Percentiles rank a stretch among this genome's conserved stretches.
phyloP scores from a whole-genome alignment of 2,113 vertebrate genomes.

The Burhinus oedicnemus region DNA sequence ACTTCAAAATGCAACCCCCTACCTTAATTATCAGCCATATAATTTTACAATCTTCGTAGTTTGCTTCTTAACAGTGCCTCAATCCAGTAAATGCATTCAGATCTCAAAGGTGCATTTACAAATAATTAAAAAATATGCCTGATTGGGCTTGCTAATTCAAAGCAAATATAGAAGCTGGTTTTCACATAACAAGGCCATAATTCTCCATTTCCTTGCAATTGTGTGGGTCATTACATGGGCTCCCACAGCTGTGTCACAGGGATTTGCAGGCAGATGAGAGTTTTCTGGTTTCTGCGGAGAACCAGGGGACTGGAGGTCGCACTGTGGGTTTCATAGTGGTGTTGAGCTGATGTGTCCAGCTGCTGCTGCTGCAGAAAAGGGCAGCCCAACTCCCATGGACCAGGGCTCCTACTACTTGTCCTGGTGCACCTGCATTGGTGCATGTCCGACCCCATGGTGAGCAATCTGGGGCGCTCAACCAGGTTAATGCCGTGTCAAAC shows the following conservation, averaged over 20 bases:
- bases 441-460: fast-evolving
- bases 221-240: background rate
- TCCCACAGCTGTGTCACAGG: background rate
- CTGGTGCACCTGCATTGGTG: background rate
- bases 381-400: background rate
- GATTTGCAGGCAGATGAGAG: background rate
- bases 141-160: background rate
- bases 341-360: background rate
- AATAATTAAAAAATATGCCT: slow-evolving; percentile 8
- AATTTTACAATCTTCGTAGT: background rate
- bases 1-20: background rate
- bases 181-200: background rate
- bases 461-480: background rate
- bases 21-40: background rate
- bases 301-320: background rate
- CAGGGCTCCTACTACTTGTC: background rate
- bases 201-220: background rate
- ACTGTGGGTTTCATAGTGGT: background rate
- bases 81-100: background rate
- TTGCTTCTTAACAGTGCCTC: background rate
- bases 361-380: background rate
- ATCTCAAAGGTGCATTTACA: background rate
- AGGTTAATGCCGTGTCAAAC: fast-evolving
- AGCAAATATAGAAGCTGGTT: background rate
- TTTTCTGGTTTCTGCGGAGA: background rate